Evolutionary conservation across 2,888 invertebrate species (phyloP), one percentile per base, ranked within the genome.

Genomic region (Microctonus brassicae): DNA sequence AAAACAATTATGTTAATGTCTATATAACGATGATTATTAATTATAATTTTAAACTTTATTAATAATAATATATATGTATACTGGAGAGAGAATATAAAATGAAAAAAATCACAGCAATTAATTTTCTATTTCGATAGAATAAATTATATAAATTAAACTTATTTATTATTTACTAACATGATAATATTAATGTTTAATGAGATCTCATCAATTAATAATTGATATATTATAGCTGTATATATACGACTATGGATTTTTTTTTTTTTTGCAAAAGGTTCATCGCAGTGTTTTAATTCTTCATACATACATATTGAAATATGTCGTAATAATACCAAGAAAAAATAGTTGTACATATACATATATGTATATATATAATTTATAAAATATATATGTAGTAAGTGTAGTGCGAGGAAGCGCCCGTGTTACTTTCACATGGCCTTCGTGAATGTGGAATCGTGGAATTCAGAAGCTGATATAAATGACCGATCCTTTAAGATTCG

Each of bases 371-470:
- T 39, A 58, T 58, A 29, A 39, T 47, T 55, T 9, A 39, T 58
- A 7, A 29, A 39, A 29, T 29, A 47, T 7, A 17, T 24, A 39
- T 26, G 20, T n/a, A n/a, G n/a, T n/a, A 20, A 52, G 69, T 13
- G 24, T n/a, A 76, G 70, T 76, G 73, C 66, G 73, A 76, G 74
- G 79, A 79, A 78, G 76, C 78, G 69, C 77, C 75, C 73, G 9
- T 36, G 78, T 80, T 80, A 81, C 81, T 82, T 82, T 82, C 81
- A 82, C 81, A 81, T 79, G 78, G 79, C 80, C 80, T 78, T 80
- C 77, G 74, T 76, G 77, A 79, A 77, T 80, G 74, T 72, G 74
- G 75, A 78, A 79, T 76, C 74, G 72, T 76, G 72, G 78, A 78
- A 80, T 79, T 73, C 77, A 78, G 78, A 78, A 78, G 76, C 75